Conservation (phyloP, 1,140 invertebrate genomes). For the Caenorhabditis inopinata region DNA sequence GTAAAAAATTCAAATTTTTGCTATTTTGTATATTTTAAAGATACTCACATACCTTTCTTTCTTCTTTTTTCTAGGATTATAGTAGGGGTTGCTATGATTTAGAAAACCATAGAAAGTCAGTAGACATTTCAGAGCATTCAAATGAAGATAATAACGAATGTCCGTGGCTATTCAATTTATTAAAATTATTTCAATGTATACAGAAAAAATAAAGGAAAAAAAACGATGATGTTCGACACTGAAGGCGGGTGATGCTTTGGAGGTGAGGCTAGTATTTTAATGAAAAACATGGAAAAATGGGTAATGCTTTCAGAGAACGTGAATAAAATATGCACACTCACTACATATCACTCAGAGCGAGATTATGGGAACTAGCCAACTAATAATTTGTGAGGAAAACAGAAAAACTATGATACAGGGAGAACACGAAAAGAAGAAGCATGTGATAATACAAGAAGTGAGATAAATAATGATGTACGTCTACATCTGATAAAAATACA, state of each 20-base stretch:
- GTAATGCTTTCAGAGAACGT: neutral
- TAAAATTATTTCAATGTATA: neutral
- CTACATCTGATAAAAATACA: neutral
- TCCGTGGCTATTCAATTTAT: neutral
- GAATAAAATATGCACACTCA: neutral
- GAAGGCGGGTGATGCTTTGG: neutral
- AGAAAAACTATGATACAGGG: neutral
- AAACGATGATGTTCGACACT: neutral
- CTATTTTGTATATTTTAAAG: neutral
- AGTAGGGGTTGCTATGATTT: neutral
- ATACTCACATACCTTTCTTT: neutral
- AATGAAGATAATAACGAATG: neutral
- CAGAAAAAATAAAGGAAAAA: neutral
- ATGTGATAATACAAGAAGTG: slow-evolving; percentile 15
- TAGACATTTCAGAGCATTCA: too few relatives aligned
- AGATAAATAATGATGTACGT: neutral
- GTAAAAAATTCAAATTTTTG: neutral
- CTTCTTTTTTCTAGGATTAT: neutral
- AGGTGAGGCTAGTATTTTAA: neutral
- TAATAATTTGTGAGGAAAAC: neutral
- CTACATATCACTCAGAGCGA: too few relatives aligned
- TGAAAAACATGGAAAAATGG: neutral
- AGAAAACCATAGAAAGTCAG: too few relatives aligned
- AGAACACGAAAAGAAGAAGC: neutral
- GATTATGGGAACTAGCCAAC: neutral